A percentile compares a stretch with the other conserved stretches of the same genome.
Conservation (phyloP, 1,140 invertebrate genomes). For the Atopsyche davidsoni region DNA sequence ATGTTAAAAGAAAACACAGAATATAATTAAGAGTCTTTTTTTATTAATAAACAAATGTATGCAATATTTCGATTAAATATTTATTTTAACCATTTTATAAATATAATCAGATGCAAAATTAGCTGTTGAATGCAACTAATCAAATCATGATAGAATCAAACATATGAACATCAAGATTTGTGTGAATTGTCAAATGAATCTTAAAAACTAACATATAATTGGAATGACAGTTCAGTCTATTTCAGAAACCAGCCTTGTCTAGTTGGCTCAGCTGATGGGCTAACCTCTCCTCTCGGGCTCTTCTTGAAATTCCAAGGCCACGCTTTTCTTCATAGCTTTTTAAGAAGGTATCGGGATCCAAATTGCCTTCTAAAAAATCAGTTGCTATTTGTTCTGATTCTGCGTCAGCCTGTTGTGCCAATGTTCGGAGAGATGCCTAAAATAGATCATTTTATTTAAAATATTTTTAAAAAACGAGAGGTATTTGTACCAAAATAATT, state of each 20-base stretch:
- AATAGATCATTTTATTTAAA: conserved; percentile 21
- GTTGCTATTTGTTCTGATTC: conserved; percentile 70
- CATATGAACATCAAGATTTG: too few species aligned
- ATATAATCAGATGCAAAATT: too few species aligned
- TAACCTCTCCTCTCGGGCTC: conserved; percentile 71
- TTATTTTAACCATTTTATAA: too few species aligned
- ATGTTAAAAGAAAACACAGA: too few species aligned
- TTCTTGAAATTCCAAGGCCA: conserved; percentile 62
- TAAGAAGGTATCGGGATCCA: conserved; percentile 70
- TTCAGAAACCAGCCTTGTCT: conserved; percentile 33
- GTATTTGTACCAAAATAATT: not conserved
- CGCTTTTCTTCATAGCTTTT: conserved; percentile 62
- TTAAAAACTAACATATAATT: too few species aligned
- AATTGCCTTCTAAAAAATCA: conserved; percentile 64
- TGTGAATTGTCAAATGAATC: too few species aligned
- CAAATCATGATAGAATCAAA: too few species aligned
- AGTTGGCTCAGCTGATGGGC: conserved; percentile 57
- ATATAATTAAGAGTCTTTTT: too few species aligned
- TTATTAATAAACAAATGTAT: too few species aligned
- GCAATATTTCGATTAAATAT: too few species aligned
- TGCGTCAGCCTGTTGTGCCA: conserved; percentile 63
- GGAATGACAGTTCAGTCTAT: too few species aligned
- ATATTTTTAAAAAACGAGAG: not conserved
- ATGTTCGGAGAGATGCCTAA: conserved; percentile 49
- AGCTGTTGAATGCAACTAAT: too few species aligned